Evolutionary conservation across 2,113 vertebrate species (phyloP), one percentile per base, ranked within the genome.

Genomic region (Marmota monax): DNA sequence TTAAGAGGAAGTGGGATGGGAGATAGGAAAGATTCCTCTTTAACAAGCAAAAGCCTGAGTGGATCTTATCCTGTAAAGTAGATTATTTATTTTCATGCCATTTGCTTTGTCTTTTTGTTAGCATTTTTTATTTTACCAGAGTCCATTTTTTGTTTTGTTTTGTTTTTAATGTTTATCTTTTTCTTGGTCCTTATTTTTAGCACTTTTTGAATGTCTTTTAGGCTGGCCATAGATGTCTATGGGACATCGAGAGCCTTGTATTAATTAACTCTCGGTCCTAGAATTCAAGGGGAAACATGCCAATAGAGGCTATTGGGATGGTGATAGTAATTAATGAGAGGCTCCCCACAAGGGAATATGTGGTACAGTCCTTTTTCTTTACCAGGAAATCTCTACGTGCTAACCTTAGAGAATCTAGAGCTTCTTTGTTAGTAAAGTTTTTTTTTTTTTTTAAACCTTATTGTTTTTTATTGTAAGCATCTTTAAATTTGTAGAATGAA

Each of bases 131-230:
- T 13, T 77, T 87, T 87, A 87, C 34, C 39, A 42, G 69, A 73
- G n/a, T 27, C 20, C 58, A 8, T 61, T 61, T 51, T 20, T 39
- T 65, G 45, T 48, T 51, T 51, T 51, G 48, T 65, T 74, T 45
- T 45, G 45, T 45, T 25, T 56, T 67, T 70, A 79, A 79, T 45
- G 48, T 70, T 45, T 90, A 12, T 32, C 11, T 90, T 94, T 94
- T 65, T 56, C 25, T 87, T 74, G 88, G 61, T 29, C 9, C 70
- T 90, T 93, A 67, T 90, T 96, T 70, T 95, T 90, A 96, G 72
- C 82, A 53, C 4, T 86, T 39, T 95, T 48, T 76, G 32, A 70
- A 72, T 82, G 22, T 61, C 37, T 51, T 96, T 94, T n/a, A 67
- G 32, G 27, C 78, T 77, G 67, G 13, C 73, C 73, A 67, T 29